A percentile compares a stretch with the other conserved stretches of the same genome.
phyloP scores from a whole-genome alignment of 2,888 invertebrate species.

The Sinhomidia bicolor region DNA sequence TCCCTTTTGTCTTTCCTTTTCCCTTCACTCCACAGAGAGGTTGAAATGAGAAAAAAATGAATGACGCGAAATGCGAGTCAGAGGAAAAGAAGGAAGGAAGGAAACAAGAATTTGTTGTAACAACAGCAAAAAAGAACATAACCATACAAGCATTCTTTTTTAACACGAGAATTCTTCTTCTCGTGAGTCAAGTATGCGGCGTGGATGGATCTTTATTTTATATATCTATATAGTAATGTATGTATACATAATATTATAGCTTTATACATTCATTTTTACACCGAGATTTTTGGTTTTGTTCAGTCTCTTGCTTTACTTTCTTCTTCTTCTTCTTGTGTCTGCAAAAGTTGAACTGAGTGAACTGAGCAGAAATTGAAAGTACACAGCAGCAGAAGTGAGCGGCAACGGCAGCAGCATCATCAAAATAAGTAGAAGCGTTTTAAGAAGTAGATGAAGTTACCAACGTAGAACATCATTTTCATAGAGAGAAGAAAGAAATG shows the following conservation, averaged over 20 bases:
- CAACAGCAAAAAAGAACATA: conserved; percentile 29
- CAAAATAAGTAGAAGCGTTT: not conserved
- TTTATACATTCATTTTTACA: conserved; percentile 25
- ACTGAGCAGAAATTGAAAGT: conserved; percentile 31
- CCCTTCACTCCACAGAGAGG: not conserved
- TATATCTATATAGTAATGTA: not conserved
- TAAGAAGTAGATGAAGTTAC: conserved; percentile 31
- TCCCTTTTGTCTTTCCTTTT: not conserved
- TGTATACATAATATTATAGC: too few relatives aligned
- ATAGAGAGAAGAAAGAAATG: not conserved
- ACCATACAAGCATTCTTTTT: conserved; percentile 5
- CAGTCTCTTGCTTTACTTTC: not conserved
- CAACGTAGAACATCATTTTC: conserved; percentile 28
- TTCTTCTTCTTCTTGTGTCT: not conserved
- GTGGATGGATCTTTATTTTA: conserved; percentile 20
- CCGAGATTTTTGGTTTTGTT: conserved; percentile 10
- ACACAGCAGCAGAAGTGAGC: not conserved
- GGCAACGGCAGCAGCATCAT: too few relatives aligned
- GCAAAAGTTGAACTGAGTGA: conserved; percentile 21
- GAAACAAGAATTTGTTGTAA: conserved; percentile 2
- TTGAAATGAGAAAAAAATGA: conserved; percentile 25
- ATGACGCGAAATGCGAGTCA: not conserved
- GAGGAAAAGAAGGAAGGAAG: not conserved
- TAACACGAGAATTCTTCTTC: too few relatives aligned
- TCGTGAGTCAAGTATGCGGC: not conserved